Percentiles rank a stretch among this genome's conserved stretches.
Conservation (phyloP, 2,113 vertebrate species). For the Chaenogobius annularis region DNA sequence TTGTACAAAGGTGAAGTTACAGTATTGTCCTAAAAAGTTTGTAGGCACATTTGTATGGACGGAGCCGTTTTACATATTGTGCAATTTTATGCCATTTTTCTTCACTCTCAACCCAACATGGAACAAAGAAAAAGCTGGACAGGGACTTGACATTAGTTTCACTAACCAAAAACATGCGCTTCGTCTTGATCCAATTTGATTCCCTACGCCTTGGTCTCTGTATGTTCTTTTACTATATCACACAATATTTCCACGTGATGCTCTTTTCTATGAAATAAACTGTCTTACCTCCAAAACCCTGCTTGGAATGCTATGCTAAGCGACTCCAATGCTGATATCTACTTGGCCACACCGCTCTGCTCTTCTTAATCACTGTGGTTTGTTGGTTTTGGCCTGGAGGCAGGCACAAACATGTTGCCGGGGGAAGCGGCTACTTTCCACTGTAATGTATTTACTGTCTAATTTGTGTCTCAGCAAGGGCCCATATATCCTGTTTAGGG, state of each 20-base stretch:
- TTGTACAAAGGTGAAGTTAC: not conserved
- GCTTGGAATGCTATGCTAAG: constrained; percentile 26
- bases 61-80: not conserved
- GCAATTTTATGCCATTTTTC: not conserved
- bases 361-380: constrained; percentile 57
- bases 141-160: not conserved
- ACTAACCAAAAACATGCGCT: not conserved
- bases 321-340: constrained; percentile 51
- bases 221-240: not conserved
- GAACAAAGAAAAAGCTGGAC: not conserved
- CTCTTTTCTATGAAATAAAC: not conserved
- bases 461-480: constrained; percentile 81
- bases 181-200: not conserved
- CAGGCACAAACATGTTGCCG: constrained; percentile 70
- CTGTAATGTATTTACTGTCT: constrained; percentile 83
- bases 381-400: constrained; percentile 64
- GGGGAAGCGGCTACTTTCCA: constrained; percentile 69
- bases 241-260: not conserved
- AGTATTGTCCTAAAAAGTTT: not conserved
- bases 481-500: constrained; percentile 83
- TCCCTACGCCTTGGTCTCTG: not conserved
- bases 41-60: not conserved
- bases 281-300: constrained; percentile 8
- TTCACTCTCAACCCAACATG: not conserved
- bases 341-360: constrained; percentile 51